Base-by-base conservation (phyloP, 2,113 vertebrate genomes). In the Solenodon paradoxus region DNA sequence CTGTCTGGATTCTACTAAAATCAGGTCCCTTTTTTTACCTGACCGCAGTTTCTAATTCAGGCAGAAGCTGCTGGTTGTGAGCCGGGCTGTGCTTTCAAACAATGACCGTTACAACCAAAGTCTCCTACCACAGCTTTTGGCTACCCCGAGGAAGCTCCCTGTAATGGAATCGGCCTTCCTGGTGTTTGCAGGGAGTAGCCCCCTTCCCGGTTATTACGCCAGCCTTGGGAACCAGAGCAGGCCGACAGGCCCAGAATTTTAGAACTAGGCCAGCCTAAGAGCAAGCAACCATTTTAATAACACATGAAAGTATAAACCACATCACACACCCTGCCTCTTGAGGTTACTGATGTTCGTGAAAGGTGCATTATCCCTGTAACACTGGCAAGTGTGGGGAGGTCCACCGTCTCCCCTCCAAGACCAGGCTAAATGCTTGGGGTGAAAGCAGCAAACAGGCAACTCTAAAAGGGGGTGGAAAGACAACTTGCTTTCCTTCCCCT, bases 151-250 rank as follows among this genome's bases (percentile, higher is more conserved):
- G 80, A 93, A 75, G 92, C 71, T 85, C 80, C 28, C 28, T 13
- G 28, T 53, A 95, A 79, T 75, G 95, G 86, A 94, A 95, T 86
- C 92, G 91, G 96, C 86, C 95, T 89, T 86, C 82, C 90, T 86
- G 78, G 93, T 82, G 82, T 91, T 89, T 75, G 57, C 38, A 79
- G 13, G 22, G 69, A 22, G 69, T 71, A 1, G 0, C 61, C 71
- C 92, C 93, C 93, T 85, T 64, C 71, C 93, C 75, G 72, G 91
- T 83, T 93, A 96, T 92, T 84, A 94, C 53, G 72, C 77, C 71
- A 74, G 86, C 40, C 83, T 82, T 78, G 69, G 92, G 95, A 89
- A 88, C 71, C 88, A 90, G 86, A 78, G 75, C 3, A 45, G 64
- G 66, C 83, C 95, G 81, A 72, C 20, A 90, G 95, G 77, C 93